Conservation (phyloP, 30 jellyfish, hydroid and myxozoan genomes). For the Hydractinia echinata region DNA sequence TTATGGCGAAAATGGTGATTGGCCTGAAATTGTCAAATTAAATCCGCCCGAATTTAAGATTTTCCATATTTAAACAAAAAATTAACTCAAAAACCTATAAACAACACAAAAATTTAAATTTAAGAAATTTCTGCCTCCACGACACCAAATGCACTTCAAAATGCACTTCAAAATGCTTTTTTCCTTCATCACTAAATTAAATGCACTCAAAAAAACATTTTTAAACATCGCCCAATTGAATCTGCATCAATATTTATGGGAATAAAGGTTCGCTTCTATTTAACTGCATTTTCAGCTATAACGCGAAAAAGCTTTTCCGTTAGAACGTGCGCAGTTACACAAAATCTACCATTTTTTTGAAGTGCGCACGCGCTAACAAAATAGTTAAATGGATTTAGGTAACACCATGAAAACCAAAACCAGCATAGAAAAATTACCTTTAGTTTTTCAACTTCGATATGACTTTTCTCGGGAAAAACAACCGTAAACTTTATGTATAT, state of each 20-base stretch:
- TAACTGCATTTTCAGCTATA: not conserved
- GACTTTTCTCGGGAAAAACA: conserved; percentile 70
- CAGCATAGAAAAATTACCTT: conserved; percentile 22
- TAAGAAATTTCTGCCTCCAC: too few species aligned
- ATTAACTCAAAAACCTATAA: too few species aligned
- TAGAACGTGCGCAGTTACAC: too few species aligned
- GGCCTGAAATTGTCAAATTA: not conserved
- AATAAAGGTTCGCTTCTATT: too few species aligned
- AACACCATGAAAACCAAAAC: not conserved
- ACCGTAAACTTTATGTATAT: conserved; percentile 67
- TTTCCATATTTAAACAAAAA: too few species aligned
- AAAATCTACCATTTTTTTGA: too few species aligned
- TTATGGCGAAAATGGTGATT: conserved; percentile 2
- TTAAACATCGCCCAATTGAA: not conserved
- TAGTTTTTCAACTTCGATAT: conserved; percentile 42
- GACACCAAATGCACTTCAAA: too few species aligned
- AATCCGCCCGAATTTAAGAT: not conserved
- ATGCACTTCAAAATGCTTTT: too few species aligned
- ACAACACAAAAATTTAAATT: too few species aligned
- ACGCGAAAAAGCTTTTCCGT: not conserved
- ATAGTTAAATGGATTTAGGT: not conserved
- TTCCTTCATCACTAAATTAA: not conserved
- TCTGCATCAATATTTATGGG: too few species aligned
- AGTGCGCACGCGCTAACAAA: too few species aligned
- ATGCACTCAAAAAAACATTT: not conserved